Percentiles rank a stretch among this genome's conserved stretches.
Evolutionary conservation across 2,888 invertebrate species (phyloP).

Genomic region (Gymnoscelis rufifasciata): DNA sequence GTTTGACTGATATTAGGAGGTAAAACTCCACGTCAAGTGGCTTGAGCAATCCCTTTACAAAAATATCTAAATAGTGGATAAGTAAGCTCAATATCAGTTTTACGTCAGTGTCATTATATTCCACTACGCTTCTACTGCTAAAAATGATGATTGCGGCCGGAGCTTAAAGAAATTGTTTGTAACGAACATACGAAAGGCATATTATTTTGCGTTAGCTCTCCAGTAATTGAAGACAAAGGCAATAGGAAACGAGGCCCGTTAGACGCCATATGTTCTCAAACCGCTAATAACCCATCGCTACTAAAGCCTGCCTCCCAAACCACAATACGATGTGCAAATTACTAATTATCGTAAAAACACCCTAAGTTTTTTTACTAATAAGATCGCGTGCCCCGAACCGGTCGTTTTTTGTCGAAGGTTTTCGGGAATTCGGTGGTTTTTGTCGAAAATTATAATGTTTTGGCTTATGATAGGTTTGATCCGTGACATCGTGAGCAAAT

Average conservation of each 20-base stretch:
- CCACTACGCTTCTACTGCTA: too few relatives aligned
- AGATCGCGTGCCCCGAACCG: slow-evolving; percentile 35
- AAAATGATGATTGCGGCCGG: too few relatives aligned
- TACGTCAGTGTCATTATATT: too few relatives aligned
- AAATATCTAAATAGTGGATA: too few relatives aligned
- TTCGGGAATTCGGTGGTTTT: slow-evolving; percentile 12
- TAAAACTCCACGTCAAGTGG: too few relatives aligned
- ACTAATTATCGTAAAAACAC: slow-evolving; percentile 58
- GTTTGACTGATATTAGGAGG: too few relatives aligned
- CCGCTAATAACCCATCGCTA: slow-evolving; percentile 25
- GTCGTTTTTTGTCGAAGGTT: slow-evolving; percentile 16
- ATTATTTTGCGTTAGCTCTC: not conserved
- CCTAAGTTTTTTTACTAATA: slow-evolving; percentile 34
- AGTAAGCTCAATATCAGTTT: too few relatives aligned
- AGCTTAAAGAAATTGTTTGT: too few relatives aligned
- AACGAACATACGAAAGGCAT: too few relatives aligned
- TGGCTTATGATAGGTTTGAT: slow-evolving; percentile 7
- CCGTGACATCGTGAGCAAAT: slow-evolving; percentile 11
- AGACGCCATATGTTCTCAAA: slow-evolving; percentile 28
- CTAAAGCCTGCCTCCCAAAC: slow-evolving; percentile 37
- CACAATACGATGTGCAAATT: slow-evolving; percentile 62
- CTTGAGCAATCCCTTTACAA: too few relatives aligned
- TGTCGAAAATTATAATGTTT: slow-evolving; percentile 9
- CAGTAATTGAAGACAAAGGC: slow-evolving; percentile 18
- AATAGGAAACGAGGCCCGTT: slow-evolving; percentile 33